A percentile compares a stretch with the other conserved stretches of the same genome.
Evolutionary conservation across 2,888 invertebrate species (phyloP).

Genomic region (Diarsia mendica): DNA sequence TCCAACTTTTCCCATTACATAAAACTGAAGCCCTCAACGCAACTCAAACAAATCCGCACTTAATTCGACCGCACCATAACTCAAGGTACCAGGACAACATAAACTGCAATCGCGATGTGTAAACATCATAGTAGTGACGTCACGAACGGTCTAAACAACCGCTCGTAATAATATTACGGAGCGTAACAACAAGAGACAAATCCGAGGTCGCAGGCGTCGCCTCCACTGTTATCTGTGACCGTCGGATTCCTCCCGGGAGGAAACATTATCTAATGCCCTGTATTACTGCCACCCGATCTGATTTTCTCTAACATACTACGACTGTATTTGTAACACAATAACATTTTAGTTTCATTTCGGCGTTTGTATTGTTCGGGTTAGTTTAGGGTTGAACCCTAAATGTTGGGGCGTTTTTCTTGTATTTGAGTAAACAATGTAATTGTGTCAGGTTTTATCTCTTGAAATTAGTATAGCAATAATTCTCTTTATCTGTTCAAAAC

Average conservation of each 20-base stretch:
- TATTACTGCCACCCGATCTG: constrained; percentile 79
- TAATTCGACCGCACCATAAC: constrained; percentile 31
- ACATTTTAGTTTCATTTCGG: constrained; percentile 75
- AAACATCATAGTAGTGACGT: constrained; percentile 62
- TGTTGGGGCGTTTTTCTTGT: constrained; percentile 30
- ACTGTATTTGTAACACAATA: constrained; percentile 78
- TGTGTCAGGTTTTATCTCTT: constrained; percentile 18
- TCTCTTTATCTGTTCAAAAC: constrained; percentile 11
- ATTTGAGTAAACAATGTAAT: constrained; percentile 16
- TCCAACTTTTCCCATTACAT: neutral
- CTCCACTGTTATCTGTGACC: constrained; percentile 76
- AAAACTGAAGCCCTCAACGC: constrained; percentile 6
- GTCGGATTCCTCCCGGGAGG: constrained; percentile 77
- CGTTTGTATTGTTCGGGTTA: constrained; percentile 56
- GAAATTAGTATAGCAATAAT: neutral
- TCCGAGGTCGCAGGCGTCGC: constrained; percentile 75
- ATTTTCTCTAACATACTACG: constrained; percentile 75
- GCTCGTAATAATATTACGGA: constrained; percentile 71
- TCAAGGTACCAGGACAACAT: constrained; percentile 48
- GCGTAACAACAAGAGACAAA: constrained; percentile 76
- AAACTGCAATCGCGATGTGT: constrained; percentile 60
- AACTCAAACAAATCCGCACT: constrained; percentile 12
- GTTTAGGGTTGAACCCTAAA: constrained; percentile 40
- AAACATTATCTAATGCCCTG: constrained; percentile 81
- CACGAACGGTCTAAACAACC: constrained; percentile 67